phyloP scores from a whole-genome alignment of 2,797 vertebrate genomes.

The Arrhamphus sclerolepis region DNA sequence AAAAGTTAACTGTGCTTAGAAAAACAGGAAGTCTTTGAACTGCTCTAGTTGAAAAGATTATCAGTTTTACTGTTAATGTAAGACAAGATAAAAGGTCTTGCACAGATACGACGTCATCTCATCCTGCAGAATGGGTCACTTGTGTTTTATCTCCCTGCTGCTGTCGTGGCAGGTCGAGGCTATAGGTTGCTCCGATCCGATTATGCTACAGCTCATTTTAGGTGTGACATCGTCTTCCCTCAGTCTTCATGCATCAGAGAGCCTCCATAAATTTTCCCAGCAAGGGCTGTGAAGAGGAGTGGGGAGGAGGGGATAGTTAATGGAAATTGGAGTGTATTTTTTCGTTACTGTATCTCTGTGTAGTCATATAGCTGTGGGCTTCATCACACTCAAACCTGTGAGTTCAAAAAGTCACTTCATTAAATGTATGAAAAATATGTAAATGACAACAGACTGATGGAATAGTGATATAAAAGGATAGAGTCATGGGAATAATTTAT shows the following conservation, averaged over 20 bases:
- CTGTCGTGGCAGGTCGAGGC: conserved; percentile 38
- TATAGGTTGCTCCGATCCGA: conserved; percentile 67
- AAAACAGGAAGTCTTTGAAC: conserved; percentile 20
- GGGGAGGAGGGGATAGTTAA: conserved; percentile 24
- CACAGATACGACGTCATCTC: conserved; percentile 44
- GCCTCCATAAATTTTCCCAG: conserved; percentile 47
- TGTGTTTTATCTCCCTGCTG: conserved; percentile 61
- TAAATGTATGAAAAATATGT: conserved; percentile 63
- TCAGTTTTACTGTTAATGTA: conserved; percentile 45
- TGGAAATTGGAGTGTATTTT: conserved; percentile 53
- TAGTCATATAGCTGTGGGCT: conserved; percentile 15
- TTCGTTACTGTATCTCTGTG: conserved; percentile 23
- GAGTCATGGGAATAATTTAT: conserved; percentile 67
- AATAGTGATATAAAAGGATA: conserved; percentile 55
- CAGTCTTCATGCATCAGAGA: conserved; percentile 48
- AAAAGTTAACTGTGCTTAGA: conserved; percentile 1
- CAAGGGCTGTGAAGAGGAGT: neutral
- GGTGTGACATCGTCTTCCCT: conserved; percentile 31
- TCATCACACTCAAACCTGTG: conserved; percentile 23
- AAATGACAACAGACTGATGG: conserved; percentile 57
- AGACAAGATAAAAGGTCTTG: conserved; percentile 47
- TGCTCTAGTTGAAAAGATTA: conserved; percentile 43
- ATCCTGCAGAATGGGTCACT: conserved; percentile 49
- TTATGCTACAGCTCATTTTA: conserved; percentile 64
- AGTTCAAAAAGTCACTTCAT: conserved; percentile 59